Base-by-base conservation (phyloP, 2,797 vertebrate species). In the Gambusia yucatana region DNA sequence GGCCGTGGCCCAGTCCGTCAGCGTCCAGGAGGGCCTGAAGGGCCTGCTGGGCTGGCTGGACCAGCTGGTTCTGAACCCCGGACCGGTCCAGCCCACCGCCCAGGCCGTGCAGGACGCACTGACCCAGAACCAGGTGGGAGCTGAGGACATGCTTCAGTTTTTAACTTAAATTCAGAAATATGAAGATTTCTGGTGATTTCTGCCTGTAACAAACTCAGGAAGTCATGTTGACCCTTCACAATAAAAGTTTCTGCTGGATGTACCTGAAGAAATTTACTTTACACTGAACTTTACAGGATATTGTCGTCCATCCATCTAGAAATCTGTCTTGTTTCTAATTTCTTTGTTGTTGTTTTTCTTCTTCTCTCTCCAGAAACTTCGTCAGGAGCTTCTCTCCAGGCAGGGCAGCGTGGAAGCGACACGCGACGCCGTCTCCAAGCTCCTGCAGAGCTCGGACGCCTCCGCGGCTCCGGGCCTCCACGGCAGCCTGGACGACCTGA, bases 331-430 rank as follows among this genome's bases (percentile, higher is more conserved):
- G 14, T 72, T 22, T 33, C 10, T 48, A 11, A 36, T 48, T 20
- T 3, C 33, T 57, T 11, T 16, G 6, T 46, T 20, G 3, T 30
- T 10, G 0, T 14, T 63, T 59, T 67, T 48, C 28, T 1, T 25
- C 2, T 50, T n/a, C 3, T 77, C 0, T 13, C 41, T 25, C 0
- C 94, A 99, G 98, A 99, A 98, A 96, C 93, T 98, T 74, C 97
- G 97, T 16, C 97, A 99, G 92, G 98, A 99, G 92, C 96, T 99
- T 0, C 94, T 97, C 71, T 96, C 98, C 78, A 95, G 98, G 48
- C 98, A 95, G 89, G 98, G 98, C 94, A 97, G 97, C 48, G 95
- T 99, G 84, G 97, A 98, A 0, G 96, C 98, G 73, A 99, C 97
- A 0, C 95, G 93, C 0, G 97, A 98, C 84, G 97, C 98, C 28